Evolutionary conservation across 2,888 invertebrate genomes (phyloP).

Genomic region (Scaeva pyrastri): DNA sequence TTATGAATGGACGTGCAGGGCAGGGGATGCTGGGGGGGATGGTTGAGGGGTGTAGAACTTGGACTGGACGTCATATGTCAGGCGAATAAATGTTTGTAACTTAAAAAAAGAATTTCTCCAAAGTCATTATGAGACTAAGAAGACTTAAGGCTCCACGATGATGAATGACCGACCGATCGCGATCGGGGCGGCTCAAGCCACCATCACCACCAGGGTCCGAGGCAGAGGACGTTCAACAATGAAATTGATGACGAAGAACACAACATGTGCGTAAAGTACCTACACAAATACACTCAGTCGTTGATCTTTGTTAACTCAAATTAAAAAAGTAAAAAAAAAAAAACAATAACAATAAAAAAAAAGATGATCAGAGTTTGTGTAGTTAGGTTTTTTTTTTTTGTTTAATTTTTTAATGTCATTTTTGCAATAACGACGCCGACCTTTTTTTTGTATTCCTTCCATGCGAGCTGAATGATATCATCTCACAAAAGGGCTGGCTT

Average conservation of each 20-base stretch:
- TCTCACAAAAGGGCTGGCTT: constrained; percentile 40
- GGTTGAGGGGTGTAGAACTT: background rate
- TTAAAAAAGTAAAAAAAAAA: constrained; percentile 44
- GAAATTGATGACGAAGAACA: constrained; percentile 44
- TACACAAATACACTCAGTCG: constrained; percentile 50
- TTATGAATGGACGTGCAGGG: background rate
- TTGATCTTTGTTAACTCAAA: constrained; percentile 72
- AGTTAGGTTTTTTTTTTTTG: constrained; percentile 8
- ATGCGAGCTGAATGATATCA: constrained; percentile 61
- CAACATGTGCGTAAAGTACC: constrained; percentile 56
- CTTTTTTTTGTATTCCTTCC: background rate
- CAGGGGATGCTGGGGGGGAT: background rate
- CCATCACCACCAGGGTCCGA: too few relatives aligned
- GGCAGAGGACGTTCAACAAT: too few relatives aligned
- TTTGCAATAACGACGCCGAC: constrained; percentile 61
- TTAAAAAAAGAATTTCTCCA: constrained; percentile 59
- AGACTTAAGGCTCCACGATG: constrained; percentile 1
- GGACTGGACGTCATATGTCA: background rate
- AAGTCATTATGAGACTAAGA: constrained; percentile 28
- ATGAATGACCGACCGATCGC: background rate
- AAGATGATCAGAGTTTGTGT: constrained; percentile 54
- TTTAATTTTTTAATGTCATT: constrained; percentile 61
- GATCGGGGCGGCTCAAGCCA: background rate
- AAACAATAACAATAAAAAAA: constrained; percentile 38
- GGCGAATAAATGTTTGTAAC: background rate